These are phyloP conservation scores for Drosophila tanythrix DNA, from an alignment of 2,888 invertebrate species.

Conservation along the genomic window DNA sequence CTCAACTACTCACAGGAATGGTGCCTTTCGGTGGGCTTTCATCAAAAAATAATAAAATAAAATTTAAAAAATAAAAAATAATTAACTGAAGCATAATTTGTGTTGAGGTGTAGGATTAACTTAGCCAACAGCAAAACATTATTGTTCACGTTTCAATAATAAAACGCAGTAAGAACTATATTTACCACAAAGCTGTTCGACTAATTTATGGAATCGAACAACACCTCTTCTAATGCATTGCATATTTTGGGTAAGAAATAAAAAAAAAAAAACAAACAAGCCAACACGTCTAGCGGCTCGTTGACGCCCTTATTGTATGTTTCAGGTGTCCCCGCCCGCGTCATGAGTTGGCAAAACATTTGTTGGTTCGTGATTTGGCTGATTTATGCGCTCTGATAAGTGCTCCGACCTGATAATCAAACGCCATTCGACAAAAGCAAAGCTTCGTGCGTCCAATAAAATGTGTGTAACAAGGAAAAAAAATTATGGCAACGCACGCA, in stretches of 20 bases:
- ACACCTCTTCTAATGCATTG: neutral
- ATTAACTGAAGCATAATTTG: neutral
- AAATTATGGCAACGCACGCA: slow-evolving; percentile 47
- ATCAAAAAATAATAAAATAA: neutral
- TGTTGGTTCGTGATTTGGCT: slow-evolving; percentile 76
- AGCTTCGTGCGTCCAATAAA: slow-evolving; percentile 56
- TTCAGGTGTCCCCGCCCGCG: slow-evolving; percentile 4
- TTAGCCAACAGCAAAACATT: neutral
- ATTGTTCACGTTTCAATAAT: neutral
- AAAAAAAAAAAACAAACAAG: neutral
- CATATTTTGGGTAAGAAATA: neutral
- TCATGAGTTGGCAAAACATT: slow-evolving; percentile 63
- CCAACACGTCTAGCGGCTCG: slow-evolving; percentile 4
- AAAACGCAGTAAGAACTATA: neutral
- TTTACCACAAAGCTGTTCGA: neutral
- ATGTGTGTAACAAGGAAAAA: slow-evolving; percentile 44
- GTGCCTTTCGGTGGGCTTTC: neutral
- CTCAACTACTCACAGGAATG: neutral
- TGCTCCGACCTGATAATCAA: slow-evolving; percentile 65
- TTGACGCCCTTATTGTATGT: neutral
- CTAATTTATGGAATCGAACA: neutral
- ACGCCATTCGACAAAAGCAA: slow-evolving; percentile 18
- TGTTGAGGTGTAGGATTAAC: neutral
- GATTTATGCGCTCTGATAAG: slow-evolving; percentile 75
- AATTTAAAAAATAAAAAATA: neutral